A percentile compares a stretch with the other conserved stretches of the same genome.
phyloP scores from a whole-genome alignment of 2,888 invertebrate genomes.

The Drosophila planitibia region DNA sequence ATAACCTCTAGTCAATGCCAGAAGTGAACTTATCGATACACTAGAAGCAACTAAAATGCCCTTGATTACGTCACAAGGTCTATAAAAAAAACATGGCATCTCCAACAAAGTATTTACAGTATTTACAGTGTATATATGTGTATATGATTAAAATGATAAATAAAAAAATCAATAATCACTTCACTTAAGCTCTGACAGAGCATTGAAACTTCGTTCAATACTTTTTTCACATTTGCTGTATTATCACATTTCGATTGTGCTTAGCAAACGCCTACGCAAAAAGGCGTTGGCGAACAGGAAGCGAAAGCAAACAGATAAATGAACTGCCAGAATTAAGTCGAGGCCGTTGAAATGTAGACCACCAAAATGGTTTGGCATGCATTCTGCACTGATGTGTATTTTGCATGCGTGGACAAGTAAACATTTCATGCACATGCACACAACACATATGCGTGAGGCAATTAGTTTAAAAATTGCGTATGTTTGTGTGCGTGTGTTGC shows the following conservation, averaged over 20 bases:
- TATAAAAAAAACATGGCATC: not conserved
- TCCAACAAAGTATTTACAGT: not conserved
- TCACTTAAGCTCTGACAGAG: not conserved
- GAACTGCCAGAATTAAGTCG: conserved; percentile 19
- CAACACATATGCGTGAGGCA: conserved; percentile 13
- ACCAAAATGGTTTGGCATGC: conserved; percentile 19
- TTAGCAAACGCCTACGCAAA: conserved; percentile 9
- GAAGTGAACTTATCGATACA: not conserved
- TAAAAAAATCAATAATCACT: not conserved
- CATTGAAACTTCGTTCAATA: conserved; percentile 7
- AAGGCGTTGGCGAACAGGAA: conserved; percentile 15
- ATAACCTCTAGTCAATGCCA: not conserved
- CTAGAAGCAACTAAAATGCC: not conserved
- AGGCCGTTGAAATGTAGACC: conserved; percentile 35
- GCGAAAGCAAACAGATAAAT: conserved; percentile 2
- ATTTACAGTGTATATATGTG: not conserved
- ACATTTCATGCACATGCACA: not conserved
- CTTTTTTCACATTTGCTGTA: not conserved
- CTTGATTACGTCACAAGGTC: not conserved
- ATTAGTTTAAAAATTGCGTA: conserved; percentile 40
- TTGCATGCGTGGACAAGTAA: conserved; percentile 14
- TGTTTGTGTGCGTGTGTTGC: conserved; percentile 4
- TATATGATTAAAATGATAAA: not conserved
- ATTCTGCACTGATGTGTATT: conserved; percentile 33
- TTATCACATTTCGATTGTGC: conserved; percentile 3